Evolutionary conservation across 2,888 invertebrate genomes (phyloP), one percentile per base, ranked within the genome.

Genomic region (Didymodactylos carnosus): DNA sequence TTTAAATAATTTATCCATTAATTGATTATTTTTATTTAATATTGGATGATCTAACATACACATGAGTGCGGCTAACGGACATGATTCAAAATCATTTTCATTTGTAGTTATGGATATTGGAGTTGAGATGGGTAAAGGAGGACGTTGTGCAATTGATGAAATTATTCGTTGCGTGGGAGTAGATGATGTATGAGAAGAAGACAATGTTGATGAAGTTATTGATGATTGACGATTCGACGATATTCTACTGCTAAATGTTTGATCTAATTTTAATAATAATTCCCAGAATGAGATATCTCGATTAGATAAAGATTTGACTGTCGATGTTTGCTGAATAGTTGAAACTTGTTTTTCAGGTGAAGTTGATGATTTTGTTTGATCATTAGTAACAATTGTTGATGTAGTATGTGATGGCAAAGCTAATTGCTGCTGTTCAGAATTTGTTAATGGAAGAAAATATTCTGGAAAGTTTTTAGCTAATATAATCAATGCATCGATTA

Each of bases 381-480:
- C 62, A 62, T 62, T 62, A 10, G 49, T 3, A 5, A 49, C 7
- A 13, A 49, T 25, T 2, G 49, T 23, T 11, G 49, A 2, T 43
- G 69, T 49, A 27, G 46, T 19, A 46, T 70, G 19, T 39, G 29
- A 16, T 49, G 62, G n/a, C n/a, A n/a, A n/a, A n/a, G n/a, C n/a
- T n/a, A n/a, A n/a, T n/a, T n/a, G n/a, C n/a, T n/a, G n/a, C 25
- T 41, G 25, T 19, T 53, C 16, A n/a, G n/a, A 27, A 39, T 46
- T 19, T 49, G 6, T 39, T 23, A 29, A 19, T 11, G 91, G 91
- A 76, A 91, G 85, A 79, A 91, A 89, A 78, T 90, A 89, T 72
- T 87, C 87, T 4, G 91, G 90, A 80, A 91, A 91, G 79, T 88
- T 88, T 82, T 90, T 90, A 2, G 91, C 90, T 76, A 92, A 83